These are phyloP conservation scores for Gymnarchus niloticus DNA, from an alignment of 2,113 vertebrate genomes.

Conservation along the genomic window DNA sequence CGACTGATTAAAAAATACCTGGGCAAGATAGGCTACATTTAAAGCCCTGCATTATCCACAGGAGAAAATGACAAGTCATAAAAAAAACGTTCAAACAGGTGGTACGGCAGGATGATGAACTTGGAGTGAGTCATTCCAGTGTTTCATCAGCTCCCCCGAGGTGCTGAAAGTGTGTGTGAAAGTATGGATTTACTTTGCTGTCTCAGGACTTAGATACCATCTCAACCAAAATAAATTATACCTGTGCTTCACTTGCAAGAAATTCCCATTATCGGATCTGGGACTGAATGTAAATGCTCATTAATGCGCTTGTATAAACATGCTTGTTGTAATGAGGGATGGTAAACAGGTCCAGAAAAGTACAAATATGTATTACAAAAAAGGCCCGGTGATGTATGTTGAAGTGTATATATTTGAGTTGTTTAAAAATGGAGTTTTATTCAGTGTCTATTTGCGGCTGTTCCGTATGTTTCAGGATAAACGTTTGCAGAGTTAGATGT, in stretches of 20 bases:
- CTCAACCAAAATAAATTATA: neutral
- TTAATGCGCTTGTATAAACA: constrained; percentile 10
- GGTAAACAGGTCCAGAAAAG: neutral
- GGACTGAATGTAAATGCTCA: neutral
- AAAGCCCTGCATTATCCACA: no score
- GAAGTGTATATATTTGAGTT: neutral
- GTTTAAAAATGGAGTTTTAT: no score
- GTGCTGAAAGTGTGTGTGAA: neutral
- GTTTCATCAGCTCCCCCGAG: constrained; percentile 2
- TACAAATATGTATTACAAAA: neutral
- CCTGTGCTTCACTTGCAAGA: neutral
- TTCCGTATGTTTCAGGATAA: no score
- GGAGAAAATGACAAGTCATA: no score
- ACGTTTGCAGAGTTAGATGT: no score
- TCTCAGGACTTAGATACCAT: constrained; percentile 8
- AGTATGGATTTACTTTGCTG: neutral
- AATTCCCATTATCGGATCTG: constrained; percentile 3
- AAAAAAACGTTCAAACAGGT: no score
- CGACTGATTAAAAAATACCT: no score
- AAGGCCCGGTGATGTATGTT: neutral
- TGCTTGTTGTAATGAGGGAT: neutral
- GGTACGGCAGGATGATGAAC: neutral
- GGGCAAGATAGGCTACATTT: no score
- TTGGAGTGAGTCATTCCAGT: constrained; percentile 7
- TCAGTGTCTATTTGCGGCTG: no score